Evolutionary conservation across 2,888 invertebrate species (phyloP).

Genomic region (Amaurobius ferox): DNA sequence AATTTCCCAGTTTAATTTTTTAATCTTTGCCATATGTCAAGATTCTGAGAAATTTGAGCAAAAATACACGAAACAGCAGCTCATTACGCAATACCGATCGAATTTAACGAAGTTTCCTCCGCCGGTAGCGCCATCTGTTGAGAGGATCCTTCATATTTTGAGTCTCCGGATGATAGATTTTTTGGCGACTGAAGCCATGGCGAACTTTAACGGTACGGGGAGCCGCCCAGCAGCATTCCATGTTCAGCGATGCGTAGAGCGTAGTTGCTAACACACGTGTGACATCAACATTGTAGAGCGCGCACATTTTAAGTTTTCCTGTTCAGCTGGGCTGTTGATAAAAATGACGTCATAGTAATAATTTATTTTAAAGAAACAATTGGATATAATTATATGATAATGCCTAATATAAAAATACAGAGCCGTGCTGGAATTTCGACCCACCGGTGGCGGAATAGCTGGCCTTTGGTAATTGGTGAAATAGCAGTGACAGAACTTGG

Average conservation of each 20-base stretch:
- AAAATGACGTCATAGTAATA: neutral
- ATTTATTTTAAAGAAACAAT: too few species aligned
- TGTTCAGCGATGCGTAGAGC: conserved; percentile 43
- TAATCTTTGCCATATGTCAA: too few species aligned
- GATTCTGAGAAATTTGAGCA: too few species aligned
- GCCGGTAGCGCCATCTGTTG: conserved; percentile 17
- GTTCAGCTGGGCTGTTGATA: neutral
- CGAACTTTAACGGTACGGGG: conserved; percentile 55
- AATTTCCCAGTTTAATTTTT: too few species aligned
- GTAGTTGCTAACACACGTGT: conserved; percentile 21
- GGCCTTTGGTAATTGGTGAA: too few species aligned
- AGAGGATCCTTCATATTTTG: neutral
- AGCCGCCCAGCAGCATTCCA: conserved; percentile 65
- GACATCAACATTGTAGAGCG: conserved; percentile 5
- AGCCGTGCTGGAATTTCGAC: too few species aligned
- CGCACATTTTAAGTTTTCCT: conserved; percentile 6
- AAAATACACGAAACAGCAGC: too few species aligned
- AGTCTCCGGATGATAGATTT: neutral
- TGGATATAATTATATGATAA: too few species aligned
- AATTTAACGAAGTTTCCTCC: neutral
- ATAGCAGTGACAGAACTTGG: too few species aligned
- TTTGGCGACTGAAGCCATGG: neutral
- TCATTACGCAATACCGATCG: conserved; percentile 3
- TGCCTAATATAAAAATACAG: too few species aligned
- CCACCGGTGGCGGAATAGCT: too few species aligned